Evolutionary conservation across 92 coral and sea anemone species (phyloP), one percentile per base, ranked within the genome.

Genomic region (Porites lobata): DNA sequence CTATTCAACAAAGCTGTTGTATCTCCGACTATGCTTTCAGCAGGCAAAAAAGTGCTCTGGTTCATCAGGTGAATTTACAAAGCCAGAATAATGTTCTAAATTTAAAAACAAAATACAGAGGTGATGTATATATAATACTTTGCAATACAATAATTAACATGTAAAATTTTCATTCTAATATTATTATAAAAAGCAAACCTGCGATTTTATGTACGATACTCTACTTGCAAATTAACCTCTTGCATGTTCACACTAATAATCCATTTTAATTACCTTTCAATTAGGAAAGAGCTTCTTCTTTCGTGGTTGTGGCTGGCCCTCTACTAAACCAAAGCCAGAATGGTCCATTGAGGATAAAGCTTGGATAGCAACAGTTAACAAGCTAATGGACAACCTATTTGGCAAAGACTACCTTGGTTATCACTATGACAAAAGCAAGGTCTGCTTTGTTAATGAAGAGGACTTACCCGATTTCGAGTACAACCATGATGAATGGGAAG

Each of bases 1-100:
- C 43, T 87, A 87, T 81, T 50, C 91, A 51, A 87, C 91, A 32
- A 75, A 87, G 18, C 20, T 87, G 65, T 75, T 87, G 24, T 78
- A 61, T 51, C 22, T 87, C 14, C 82, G 87, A 24, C 79, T 79
- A 13, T 73, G 81, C 11, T 87, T 81, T 52, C 78, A 76, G 32
- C 85, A 87, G 71, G 91, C 91, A 2, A 61, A 80, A 47, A 24
- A 21, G 1, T 84, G 88, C 75, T 75, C 63, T 73, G 56, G 26
- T 1, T 67, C 68, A 56, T 26, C 50, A 58, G 65, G 86, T 82
- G 14, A 22, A 21, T 21, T 21, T 21, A 21, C 22, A 21, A 21
- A 21, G 22, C 22, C 22, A 21, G 22, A 21, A 21, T 21, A 21
- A 21, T 21, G 22, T 21, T 21, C 22, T 21, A 21, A 21, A 21